Percentiles rank a stretch among this genome's conserved stretches.
phyloP scores from a whole-genome alignment of 2,113 vertebrate species.

The Accipiter cooperii region DNA sequence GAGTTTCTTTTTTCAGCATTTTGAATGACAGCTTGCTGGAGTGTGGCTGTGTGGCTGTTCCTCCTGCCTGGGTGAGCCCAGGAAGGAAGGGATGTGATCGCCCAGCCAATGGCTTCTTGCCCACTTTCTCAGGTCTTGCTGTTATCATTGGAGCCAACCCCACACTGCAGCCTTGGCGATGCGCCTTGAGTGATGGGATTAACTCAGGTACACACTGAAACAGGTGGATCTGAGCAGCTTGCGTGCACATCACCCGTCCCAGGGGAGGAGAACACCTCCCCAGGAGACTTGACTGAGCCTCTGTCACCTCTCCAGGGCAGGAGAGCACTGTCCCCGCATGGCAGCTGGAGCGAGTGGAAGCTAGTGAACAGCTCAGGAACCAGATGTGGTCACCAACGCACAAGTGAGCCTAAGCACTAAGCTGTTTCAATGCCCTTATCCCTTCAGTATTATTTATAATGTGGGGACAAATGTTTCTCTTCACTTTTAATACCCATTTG shows the following conservation, averaged over 20 bases:
- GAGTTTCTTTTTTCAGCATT: neutral
- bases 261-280: neutral
- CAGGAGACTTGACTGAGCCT: neutral
- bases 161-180: neutral
- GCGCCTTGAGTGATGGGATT: rapidly evolving
- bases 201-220: neutral
- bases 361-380: neutral
- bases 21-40: neutral
- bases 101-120: neutral
- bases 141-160: neutral
- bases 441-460: neutral
- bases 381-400: neutral
- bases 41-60: neutral
- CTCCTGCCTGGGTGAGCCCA: neutral
- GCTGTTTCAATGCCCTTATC: neutral
- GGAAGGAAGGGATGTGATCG: neutral
- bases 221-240: rapidly evolving
- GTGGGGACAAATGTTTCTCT: neutral
- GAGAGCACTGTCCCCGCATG: rapidly evolving
- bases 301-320: neutral
- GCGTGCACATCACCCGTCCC: rapidly evolving
- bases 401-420: neutral
- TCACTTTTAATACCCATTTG: neutral
- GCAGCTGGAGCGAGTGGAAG: neutral
- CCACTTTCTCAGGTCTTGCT: neutral